A percentile compares a stretch with the other conserved stretches of the same genome.
phyloP scores from a whole-genome alignment of 2,797 vertebrate species.

The Acipenser transmontanus region DNA sequence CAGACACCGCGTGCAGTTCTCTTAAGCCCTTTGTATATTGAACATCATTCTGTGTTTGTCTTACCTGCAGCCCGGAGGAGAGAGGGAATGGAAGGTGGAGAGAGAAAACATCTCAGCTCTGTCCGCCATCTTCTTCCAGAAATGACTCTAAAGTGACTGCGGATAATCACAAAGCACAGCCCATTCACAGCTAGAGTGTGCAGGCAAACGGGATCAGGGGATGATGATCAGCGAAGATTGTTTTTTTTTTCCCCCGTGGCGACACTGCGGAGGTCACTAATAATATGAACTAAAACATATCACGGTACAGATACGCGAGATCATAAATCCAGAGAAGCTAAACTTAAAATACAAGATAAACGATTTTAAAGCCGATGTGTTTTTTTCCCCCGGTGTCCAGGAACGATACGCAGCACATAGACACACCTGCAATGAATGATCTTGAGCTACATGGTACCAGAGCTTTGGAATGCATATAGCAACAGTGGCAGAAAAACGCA shows the following conservation, averaged over 20 bases:
- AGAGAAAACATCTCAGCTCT: constrained; percentile 96
- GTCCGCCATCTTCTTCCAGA: constrained; percentile 93
- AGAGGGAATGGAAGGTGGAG: constrained; percentile 93
- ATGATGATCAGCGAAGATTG: constrained; percentile 9
- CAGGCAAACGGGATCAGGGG: constrained; percentile 39
- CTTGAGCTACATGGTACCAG: constrained; percentile 9
- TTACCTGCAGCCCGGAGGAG: constrained; percentile 92
- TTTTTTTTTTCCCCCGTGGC: constrained; percentile 24
- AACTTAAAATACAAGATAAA: constrained; percentile 1
- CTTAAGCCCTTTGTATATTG: not conserved
- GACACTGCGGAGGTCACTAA: constrained; percentile 24
- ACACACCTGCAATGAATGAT: constrained; percentile 20
- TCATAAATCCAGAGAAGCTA: constrained; percentile 10
- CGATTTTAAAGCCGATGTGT: not conserved
- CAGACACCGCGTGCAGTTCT: not conserved
- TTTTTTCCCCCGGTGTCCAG: constrained; percentile 7
- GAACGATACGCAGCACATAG: constrained; percentile 1
- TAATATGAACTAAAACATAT: constrained; percentile 9
- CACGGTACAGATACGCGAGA: constrained; percentile 3
- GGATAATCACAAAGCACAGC: constrained; percentile 58
- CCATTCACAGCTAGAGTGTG: constrained; percentile 60
- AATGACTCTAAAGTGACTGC: constrained; percentile 63
- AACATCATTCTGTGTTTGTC: constrained; percentile 14
- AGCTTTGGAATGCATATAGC: constrained; percentile 5
- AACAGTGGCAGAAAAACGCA: constrained; percentile 6